Percentiles rank a stretch among this genome's conserved stretches.
These are phyloP conservation scores for Melanaphis sacchari DNA, from an alignment of 1,140 invertebrate species.

Conservation along the genomic window DNA sequence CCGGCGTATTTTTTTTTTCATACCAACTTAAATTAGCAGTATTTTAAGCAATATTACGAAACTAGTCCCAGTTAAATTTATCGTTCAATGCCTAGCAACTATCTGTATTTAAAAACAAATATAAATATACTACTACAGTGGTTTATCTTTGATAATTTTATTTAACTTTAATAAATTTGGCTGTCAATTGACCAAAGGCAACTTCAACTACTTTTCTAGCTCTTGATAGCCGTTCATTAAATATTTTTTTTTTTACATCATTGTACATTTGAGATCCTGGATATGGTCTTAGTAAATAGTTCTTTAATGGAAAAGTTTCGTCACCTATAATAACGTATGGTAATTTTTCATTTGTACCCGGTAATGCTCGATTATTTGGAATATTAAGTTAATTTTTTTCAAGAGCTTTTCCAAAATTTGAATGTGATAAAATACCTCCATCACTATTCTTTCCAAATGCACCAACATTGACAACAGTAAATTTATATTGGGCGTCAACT, in stretches of 20 bases:
- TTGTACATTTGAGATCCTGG: too few species aligned
- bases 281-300: too few species aligned
- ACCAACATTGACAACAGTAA: slow-evolving; percentile 65
- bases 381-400: not conserved
- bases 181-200: not conserved
- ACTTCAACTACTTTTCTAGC: not conserved
- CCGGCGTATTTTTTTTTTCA: not conserved
- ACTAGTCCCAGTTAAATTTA: not conserved
- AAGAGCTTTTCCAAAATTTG: not conserved
- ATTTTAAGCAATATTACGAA: not conserved
- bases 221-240: not conserved
- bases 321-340: too few species aligned
- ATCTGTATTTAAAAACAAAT: not conserved
- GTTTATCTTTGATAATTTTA: not conserved
- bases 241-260: too few species aligned
- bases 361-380: not conserved
- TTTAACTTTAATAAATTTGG: not conserved
- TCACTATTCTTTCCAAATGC: slow-evolving; percentile 64
- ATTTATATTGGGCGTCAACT: slow-evolving; percentile 66
- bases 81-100: not conserved
- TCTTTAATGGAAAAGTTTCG: too few species aligned
- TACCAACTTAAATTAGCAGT: not conserved
- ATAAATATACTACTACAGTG: not conserved
- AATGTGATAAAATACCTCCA: slow-evolving; percentile 54
- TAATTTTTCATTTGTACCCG: not conserved